phyloP scores from a whole-genome alignment of 2,797 vertebrate genomes.

The Sebastes cheni region DNA sequence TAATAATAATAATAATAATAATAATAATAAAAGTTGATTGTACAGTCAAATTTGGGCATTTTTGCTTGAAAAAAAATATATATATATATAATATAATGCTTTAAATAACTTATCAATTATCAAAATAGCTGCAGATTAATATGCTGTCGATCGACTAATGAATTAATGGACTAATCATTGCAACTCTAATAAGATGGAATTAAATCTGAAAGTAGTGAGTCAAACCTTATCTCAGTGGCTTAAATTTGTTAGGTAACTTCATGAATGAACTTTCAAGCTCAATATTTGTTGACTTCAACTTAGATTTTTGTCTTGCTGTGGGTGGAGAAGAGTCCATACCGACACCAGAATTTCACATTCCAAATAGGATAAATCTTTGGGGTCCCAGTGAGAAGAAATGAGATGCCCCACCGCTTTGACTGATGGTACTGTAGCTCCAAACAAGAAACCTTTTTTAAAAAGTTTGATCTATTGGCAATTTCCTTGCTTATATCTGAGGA shows the following conservation, averaged over 20 bases:
- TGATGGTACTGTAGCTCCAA: background rate
- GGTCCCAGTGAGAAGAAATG: background rate
- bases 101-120: background rate
- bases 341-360: background rate
- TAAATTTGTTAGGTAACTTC: background rate
- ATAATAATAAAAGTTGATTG: too few species aligned
- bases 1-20: too few species aligned
- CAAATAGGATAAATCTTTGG: background rate
- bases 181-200: background rate
- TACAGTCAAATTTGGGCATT: background rate
- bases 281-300: background rate
- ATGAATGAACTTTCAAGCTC: background rate
- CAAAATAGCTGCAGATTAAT: background rate
- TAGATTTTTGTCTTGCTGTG: background rate
- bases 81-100: too few species aligned
- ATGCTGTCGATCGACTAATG: background rate
- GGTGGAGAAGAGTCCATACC: background rate
- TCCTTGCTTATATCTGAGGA: too few species aligned
- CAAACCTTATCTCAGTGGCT: background rate
- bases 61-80: background rate
- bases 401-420: background rate
- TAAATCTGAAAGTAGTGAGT: background rate
- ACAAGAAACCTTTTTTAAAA: background rate
- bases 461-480: background rate
- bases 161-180: background rate